Conservation (phyloP, 2,113 vertebrate genomes). For the Piaya cayana region DNA sequence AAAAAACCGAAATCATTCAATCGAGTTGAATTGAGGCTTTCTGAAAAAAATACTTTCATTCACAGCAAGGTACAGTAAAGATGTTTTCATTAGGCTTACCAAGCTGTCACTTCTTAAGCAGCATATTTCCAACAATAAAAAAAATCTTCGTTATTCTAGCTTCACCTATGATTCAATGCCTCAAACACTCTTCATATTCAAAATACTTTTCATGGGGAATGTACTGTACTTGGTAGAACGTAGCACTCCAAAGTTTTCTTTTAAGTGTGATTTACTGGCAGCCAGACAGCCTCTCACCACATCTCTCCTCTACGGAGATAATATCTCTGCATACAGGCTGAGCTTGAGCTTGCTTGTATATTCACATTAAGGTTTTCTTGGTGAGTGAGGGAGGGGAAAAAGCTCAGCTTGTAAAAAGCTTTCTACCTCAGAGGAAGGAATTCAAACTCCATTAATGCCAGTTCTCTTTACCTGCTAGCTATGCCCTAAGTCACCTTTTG, state of each 20-base stretch:
- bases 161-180: background rate
- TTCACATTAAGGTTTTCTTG: background rate
- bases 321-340: background rate
- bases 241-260: background rate
- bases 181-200: background rate
- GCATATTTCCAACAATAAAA: background rate
- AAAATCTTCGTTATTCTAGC: accelerated
- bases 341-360: background rate
- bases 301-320: background rate
- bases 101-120: background rate
- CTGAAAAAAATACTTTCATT: background rate
- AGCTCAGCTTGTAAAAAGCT: background rate
- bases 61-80: background rate
- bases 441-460: background rate
- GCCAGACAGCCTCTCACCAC: background rate
- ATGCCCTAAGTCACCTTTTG: background rate
- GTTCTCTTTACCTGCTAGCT: background rate
- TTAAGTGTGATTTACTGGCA: background rate
- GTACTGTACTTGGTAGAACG: background rate
- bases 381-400: background rate
- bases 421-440: background rate
- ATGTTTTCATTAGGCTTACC: background rate
- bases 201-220: background rate
- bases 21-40: background rate
- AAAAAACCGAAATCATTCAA: accelerated